phyloP scores from a whole-genome alignment of 2,113 vertebrate genomes.

The Heterotis niloticus region DNA sequence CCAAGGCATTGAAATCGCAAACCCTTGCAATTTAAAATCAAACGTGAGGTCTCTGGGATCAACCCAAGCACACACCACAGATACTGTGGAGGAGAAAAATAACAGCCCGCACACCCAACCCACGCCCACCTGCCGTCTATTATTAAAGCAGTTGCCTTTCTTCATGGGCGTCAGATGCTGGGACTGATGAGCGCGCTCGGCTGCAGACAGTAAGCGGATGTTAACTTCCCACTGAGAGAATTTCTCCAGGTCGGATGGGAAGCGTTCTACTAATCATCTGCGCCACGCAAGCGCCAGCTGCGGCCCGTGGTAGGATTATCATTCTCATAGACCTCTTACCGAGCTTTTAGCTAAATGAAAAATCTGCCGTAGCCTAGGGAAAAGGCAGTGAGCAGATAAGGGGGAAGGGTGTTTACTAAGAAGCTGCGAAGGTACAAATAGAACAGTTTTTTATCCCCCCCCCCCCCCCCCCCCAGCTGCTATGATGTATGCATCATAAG shows the following conservation, averaged over 20 bases:
- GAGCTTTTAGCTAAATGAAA: conserved; percentile 99
- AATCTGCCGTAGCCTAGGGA: conserved; percentile 99
- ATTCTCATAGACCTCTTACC: conserved; percentile 98
- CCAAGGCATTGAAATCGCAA: conserved; percentile 44
- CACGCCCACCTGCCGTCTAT: conserved; percentile 72
- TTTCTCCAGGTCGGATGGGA: conserved; percentile 98
- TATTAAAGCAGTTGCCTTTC: conserved; percentile 80
- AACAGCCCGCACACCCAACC: conserved; percentile 30
- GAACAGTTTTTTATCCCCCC: conserved; percentile 81
- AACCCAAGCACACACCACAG: conserved; percentile 69
- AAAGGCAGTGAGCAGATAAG: conserved; percentile 92
- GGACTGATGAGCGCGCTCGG: conserved; percentile 84
- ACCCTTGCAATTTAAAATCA: conserved; percentile 76
- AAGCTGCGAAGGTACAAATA: conserved; percentile 90
- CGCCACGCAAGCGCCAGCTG: conserved; percentile 83
- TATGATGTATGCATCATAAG: conserved; percentile 88
- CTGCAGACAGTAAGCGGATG: conserved; percentile 98
- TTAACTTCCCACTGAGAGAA: conserved; percentile 91
- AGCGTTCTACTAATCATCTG: conserved; percentile 96
- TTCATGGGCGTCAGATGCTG: conserved; percentile 81
- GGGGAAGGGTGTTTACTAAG: conserved; percentile 93
- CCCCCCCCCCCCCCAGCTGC: conserved; percentile 38
- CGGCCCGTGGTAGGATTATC: conserved; percentile 82
- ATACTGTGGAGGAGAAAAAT: conserved; percentile 70
- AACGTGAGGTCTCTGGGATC: conserved; percentile 75